phyloP scores from a whole-genome alignment of 2,113 vertebrate species.

The Benthochromis sp. region DNA sequence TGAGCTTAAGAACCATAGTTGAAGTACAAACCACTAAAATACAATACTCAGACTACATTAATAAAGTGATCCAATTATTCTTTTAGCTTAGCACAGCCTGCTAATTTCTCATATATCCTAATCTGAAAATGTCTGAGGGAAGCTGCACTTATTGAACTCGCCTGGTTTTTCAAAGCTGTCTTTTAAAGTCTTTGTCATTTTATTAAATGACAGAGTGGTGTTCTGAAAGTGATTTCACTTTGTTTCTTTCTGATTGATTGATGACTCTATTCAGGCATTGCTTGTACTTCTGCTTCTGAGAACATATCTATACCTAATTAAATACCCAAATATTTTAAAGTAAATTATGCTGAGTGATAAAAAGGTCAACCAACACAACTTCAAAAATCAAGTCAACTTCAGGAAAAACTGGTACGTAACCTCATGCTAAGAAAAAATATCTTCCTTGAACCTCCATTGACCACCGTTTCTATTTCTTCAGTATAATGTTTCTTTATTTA shows the following conservation, averaged over 20 bases:
- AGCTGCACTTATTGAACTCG: background rate
- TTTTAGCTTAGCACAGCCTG: background rate
- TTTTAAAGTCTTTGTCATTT: background rate
- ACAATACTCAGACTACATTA: background rate
- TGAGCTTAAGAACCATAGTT: background rate
- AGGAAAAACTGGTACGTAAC: background rate
- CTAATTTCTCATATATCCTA: background rate
- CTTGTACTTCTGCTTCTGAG: background rate
- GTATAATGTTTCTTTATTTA: background rate
- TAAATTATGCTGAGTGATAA: background rate
- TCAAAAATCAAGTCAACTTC: background rate
- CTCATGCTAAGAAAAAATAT: background rate
- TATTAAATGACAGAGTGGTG: background rate
- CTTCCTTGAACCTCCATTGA: background rate
- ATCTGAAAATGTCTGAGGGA: background rate
- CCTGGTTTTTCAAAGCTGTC: background rate
- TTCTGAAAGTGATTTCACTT: background rate
- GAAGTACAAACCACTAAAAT: background rate
- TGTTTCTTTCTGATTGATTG: background rate
- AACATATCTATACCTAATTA: background rate
- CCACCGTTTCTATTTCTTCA: background rate
- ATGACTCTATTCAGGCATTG: background rate
- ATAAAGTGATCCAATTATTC: background rate
- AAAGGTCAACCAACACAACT: background rate
- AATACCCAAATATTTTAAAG: background rate